Base-by-base conservation (phyloP, 2,888 invertebrate species). In the Lithophane socia region DNA sequence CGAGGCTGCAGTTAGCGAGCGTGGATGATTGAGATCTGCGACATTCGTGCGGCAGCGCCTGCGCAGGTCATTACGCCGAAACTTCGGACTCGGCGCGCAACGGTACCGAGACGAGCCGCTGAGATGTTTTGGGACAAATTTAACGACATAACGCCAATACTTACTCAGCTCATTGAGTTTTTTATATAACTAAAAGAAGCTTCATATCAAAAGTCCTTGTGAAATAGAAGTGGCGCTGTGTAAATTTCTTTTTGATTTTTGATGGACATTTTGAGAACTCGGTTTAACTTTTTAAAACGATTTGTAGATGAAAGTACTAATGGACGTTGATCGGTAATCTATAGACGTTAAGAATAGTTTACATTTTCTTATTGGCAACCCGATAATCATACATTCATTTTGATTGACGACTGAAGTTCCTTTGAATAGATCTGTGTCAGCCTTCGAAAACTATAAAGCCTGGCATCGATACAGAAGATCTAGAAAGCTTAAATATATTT, bases 11-110 rank as follows among this genome's bases (percentile, higher is more conserved):
- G 90, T 87, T 89, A 86, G 86, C 84, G 87, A 91, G 87, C 88
- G 90, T 88, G 86, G 88, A 87, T 89, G 91, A 92, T 90, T 89
- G 90, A 91, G 89, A 93, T 92, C 91, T 92, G 90, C 91, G 92
- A 91, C 90, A 89, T 90, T 91, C 89, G 91, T 89, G 91, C 89
- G 87, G 80, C 85, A 56, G 77, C 85, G 86, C 84, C 85, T 78
- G 90, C 83, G 81, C 88, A 87, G 92, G 92, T 93, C 92, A 92
- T 92, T 93, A 92, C 92, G 93, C 92, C 91, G 86, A 88, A 89
- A 83, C 75, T 82, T 80, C 77, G 79, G 78, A 65, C 74, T 77
- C 67, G 77, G 79, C 80, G 83, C 84, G 75, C 93, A 94, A 94
- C 94, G 94, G 94, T 93, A 94, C 84, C 86, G 85, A 80, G 73